Evolutionary conservation across 2,888 invertebrate genomes (phyloP).

Genomic region (Myathropa florea): DNA sequence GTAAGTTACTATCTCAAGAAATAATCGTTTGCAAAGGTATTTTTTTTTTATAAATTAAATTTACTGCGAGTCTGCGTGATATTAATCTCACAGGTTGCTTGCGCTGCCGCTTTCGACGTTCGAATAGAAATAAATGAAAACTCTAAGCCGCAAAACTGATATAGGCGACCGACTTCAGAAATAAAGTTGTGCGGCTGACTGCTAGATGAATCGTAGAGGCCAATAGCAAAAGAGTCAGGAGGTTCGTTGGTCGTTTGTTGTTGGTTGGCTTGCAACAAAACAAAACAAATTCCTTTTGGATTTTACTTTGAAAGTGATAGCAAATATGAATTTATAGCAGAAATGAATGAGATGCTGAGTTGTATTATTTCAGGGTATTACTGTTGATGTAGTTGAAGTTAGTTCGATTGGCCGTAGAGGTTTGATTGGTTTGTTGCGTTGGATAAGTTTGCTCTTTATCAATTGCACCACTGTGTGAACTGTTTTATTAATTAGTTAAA

Average conservation of each 20-base stretch:
- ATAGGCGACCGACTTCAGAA: slow-evolving; percentile 60
- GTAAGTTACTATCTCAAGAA: slow-evolving; percentile 16
- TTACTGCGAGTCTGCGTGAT: slow-evolving; percentile 40
- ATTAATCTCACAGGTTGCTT: slow-evolving; percentile 38
- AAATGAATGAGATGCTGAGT: slow-evolving; percentile 13
- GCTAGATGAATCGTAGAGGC: slow-evolving; percentile 41
- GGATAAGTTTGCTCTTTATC: slow-evolving; percentile 37
- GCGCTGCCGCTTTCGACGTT: slow-evolving; percentile 65
- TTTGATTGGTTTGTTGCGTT: slow-evolving; percentile 7
- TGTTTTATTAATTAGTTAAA: background rate
- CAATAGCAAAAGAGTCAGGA: slow-evolving; percentile 14
- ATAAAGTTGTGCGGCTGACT: slow-evolving; percentile 43
- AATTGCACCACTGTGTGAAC: slow-evolving; percentile 12
- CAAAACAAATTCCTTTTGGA: slow-evolving; percentile 15
- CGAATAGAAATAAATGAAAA: slow-evolving; percentile 66
- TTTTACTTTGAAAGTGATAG: slow-evolving; percentile 26
- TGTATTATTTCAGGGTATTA: slow-evolving; percentile 30
- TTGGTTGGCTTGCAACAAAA: slow-evolving; percentile 41
- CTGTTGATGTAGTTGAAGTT: slow-evolving; percentile 23
- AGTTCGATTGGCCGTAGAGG: slow-evolving; percentile 25
- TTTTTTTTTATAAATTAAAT: slow-evolving; percentile 11
- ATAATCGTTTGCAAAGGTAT: slow-evolving; percentile 33
- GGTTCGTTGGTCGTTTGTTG: slow-evolving; percentile 4
- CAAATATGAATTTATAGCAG: slow-evolving; percentile 19
- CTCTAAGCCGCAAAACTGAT: slow-evolving; percentile 61